These are phyloP conservation scores for Apteryx owenii DNA, from an alignment of 2,113 vertebrate species.

Conservation along the genomic window DNA sequence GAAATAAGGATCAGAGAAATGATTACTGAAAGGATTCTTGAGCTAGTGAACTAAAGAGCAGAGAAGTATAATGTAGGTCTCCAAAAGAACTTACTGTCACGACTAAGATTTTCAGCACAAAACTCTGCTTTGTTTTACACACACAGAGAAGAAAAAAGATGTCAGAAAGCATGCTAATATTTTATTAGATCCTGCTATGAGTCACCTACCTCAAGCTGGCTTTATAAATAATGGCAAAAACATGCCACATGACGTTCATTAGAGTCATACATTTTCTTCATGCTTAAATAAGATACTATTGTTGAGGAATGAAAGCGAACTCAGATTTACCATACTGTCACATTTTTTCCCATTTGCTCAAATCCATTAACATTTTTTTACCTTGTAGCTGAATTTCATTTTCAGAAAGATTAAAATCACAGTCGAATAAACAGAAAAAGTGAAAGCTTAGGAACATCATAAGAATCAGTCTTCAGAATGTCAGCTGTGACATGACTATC, in stretches of 20 bases:
- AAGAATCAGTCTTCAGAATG: not conserved
- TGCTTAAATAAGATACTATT: slow-evolving; percentile 14
- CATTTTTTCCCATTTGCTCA: slow-evolving; percentile 52
- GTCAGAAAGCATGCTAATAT: not conserved
- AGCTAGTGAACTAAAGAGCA: not conserved
- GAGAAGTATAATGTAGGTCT: not conserved
- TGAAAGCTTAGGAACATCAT: not conserved
- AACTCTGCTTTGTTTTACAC: not conserved
- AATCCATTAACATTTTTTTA: slow-evolving; percentile 71
- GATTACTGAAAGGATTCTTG: not conserved
- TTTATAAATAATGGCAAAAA: slow-evolving; percentile 35
- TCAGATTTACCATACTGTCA: slow-evolving; percentile 45
- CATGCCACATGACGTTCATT: not conserved
- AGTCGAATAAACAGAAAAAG: slow-evolving; percentile 46
- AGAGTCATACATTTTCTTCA: not conserved
- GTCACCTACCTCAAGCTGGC: not conserved
- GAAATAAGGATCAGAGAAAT: not conserved
- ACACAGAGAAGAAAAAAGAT: not conserved
- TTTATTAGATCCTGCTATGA: not conserved
- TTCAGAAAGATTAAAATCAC: slow-evolving; percentile 63
- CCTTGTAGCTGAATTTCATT: slow-evolving; percentile 67
- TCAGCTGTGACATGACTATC: not conserved
- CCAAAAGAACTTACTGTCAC: not conserved
- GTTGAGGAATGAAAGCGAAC: slow-evolving; percentile 26
- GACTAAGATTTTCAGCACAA: not conserved